phyloP scores from a whole-genome alignment of 2,113 vertebrate species.

The Albula goreensis region DNA sequence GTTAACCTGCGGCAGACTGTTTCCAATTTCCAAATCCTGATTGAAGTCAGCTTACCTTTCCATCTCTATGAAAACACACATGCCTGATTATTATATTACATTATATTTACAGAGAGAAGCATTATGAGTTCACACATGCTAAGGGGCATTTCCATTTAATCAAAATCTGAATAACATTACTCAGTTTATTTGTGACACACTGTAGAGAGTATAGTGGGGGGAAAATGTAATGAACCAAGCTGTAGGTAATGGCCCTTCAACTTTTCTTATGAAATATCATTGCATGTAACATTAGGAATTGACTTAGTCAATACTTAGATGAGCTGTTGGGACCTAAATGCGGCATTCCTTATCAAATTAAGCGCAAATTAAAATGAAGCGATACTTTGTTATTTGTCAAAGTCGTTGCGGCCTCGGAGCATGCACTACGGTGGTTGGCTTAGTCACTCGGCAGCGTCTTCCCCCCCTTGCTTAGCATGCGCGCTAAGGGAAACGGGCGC shows the following conservation, averaged over 20 bases:
- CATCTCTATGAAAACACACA: neutral
- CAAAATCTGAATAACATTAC: neutral
- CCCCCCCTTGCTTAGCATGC: constrained; percentile 50
- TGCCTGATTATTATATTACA: neutral
- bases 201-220: neutral
- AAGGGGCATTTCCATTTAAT: neutral
- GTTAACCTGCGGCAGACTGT: neutral
- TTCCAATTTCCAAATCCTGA: neutral
- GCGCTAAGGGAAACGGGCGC: constrained; percentile 30
- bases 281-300: constrained; percentile 20
- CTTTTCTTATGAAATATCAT: neutral
- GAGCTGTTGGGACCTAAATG: constrained; percentile 35
- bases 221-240: neutral
- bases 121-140: neutral
- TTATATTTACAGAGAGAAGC: neutral
- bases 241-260: neutral
- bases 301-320: constrained; percentile 30
- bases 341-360: constrained; percentile 52
- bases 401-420: constrained; percentile 44
- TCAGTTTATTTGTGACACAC: neutral
- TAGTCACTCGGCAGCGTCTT: constrained; percentile 34
- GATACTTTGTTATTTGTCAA: constrained; percentile 33
- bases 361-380: constrained; percentile 49
- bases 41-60: neutral
- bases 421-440: constrained; percentile 13